phyloP scores from a whole-genome alignment of 2,888 invertebrate species.

The Odontothrips loti region DNA sequence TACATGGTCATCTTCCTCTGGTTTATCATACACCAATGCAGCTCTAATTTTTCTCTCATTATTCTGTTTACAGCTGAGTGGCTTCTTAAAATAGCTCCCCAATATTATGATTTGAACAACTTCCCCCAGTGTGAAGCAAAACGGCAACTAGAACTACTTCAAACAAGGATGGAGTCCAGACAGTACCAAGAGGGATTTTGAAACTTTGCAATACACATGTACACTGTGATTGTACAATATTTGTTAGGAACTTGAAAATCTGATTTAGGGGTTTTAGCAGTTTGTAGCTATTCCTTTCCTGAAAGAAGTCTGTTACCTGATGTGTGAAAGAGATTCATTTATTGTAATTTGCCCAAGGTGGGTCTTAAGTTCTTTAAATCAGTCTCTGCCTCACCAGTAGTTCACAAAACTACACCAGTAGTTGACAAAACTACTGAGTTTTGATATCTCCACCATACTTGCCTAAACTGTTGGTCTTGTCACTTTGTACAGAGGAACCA shows the following conservation, averaged over 20 bases:
- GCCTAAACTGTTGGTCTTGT: no score
- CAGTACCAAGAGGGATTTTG: slow-evolving; percentile 87
- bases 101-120: slow-evolving; percentile 96
- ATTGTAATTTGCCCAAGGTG: no score
- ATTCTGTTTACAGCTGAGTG: slow-evolving; percentile 69
- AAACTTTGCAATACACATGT: neutral
- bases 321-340: no score
- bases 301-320: no score
- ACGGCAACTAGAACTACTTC: slow-evolving; percentile 82
- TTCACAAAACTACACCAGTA: no score
- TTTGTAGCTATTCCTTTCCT: no score
- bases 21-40: slow-evolving; percentile 30
- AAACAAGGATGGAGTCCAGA: slow-evolving; percentile 78
- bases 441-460: no score
- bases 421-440: no score
- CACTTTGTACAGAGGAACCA: no score
- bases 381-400: no score
- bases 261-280: no score
- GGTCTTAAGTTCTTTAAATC: no score
- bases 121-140: slow-evolving; percentile 98
- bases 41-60: slow-evolving; percentile 31
- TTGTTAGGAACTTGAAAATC: neutral
- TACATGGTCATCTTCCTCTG: slow-evolving; percentile 22
- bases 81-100: slow-evolving; percentile 92
- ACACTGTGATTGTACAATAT: neutral